Base-by-base conservation (phyloP, 2,113 vertebrate genomes). In the Sceloporus undulatus region DNA sequence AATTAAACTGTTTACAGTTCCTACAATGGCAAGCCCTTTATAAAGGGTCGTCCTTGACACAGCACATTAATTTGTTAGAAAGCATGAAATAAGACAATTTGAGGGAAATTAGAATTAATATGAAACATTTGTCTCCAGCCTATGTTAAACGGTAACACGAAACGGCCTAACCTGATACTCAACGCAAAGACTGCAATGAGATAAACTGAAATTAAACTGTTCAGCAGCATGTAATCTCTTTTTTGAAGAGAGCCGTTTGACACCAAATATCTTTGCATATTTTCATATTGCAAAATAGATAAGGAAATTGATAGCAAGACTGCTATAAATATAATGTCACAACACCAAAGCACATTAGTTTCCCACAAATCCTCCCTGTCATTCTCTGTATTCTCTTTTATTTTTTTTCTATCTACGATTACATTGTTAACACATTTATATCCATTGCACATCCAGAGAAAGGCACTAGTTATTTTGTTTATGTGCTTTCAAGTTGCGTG, bases 71-170 rank as follows among this genome's bases (percentile, higher is more conserved):
- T 95, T 94, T 93, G 89, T 87, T 93, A 29, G 0, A 86, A 85
- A 94, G 92, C 92, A 94, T 94, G 92, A 95, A 96, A 94, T 92
- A 94, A 90, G 85, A 92, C 87, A 90, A 95, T 94, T 94, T 91
- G 91, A 94, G 79, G 90, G 87, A 94, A 94, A 92, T 92, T 88
- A 92, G 90, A 94, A 94, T 92, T 92, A 94, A 94, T 94, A 92
- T 54, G 93, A 91, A 94, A 91, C 91, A 94, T 92, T 94, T 92
- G 90, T 91, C 91, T 92, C 94, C 89, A 83, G 91, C 91, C 85
- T 91, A 0, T 0, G 73, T 93, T 90, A 91, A 90, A 85, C 48
- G 90, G 56, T 82, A 89, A 88, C 52, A 81, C 13, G 52, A 79
- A 93, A 88, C 48, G 81, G 27, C 85, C 79, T 0, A 9, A 85